These are phyloP conservation scores for Drosophila punjabiensis DNA, from an alignment of 1,140 invertebrate species.

Conservation along the genomic window DNA sequence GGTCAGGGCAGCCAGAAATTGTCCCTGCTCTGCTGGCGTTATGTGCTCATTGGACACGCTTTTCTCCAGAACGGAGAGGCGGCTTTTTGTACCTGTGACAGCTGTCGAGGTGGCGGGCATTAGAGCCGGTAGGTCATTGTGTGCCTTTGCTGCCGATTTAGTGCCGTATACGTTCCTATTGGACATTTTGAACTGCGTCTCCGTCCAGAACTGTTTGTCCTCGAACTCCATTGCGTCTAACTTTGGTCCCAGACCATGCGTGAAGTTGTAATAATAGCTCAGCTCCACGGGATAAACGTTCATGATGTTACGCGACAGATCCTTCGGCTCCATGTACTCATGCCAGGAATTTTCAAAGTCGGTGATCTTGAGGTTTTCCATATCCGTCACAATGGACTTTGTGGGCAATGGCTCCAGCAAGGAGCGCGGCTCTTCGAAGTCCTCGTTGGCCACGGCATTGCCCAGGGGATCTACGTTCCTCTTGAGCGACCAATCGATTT, in stretches of 20 bases:
- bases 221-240: slow-evolving; percentile 51
- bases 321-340: slow-evolving; percentile 88
- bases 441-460: slow-evolving; percentile 54
- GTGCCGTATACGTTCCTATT: slow-evolving; percentile 37
- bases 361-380: slow-evolving; percentile 40
- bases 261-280: slow-evolving; percentile 87
- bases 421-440: slow-evolving; percentile 46
- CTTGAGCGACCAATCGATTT: slow-evolving; percentile 67
- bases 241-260: slow-evolving; percentile 13
- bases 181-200: slow-evolving; percentile 68
- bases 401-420: slow-evolving; percentile 61
- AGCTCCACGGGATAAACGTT: slow-evolving; percentile 88
- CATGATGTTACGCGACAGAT: slow-evolving; percentile 88
- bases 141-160: neutral
- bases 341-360: slow-evolving; percentile 85
- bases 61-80: slow-evolving; percentile 38
- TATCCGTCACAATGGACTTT: slow-evolving; percentile 35
- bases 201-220: slow-evolving; percentile 54
- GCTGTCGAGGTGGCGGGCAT: neutral
- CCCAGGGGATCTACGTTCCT: slow-evolving; percentile 71
- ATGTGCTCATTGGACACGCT: slow-evolving; percentile 48
- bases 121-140: slow-evolving; percentile 29
- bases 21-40: slow-evolving; percentile 73
- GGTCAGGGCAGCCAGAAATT: slow-evolving; percentile 89
- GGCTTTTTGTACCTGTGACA: neutral